A percentile compares a stretch with the other conserved stretches of the same genome.
Evolutionary conservation across 2,888 invertebrate genomes (phyloP).

Genomic region (Mycalesis mineus): DNA sequence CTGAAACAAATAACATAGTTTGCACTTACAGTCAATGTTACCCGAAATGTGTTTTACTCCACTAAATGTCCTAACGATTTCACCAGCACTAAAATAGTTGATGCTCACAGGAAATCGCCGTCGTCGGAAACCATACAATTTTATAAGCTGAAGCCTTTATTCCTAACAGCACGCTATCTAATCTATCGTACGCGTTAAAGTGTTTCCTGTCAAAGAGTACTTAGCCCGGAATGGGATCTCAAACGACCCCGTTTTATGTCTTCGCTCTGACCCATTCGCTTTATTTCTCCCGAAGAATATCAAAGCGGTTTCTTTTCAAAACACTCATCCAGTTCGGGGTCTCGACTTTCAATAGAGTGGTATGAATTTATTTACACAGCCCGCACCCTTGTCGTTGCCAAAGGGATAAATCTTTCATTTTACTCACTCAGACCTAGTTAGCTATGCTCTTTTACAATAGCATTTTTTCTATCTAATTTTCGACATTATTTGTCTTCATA

Average conservation of each 20-base stretch:
- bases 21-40: neutral
- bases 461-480: neutral
- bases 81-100: no score
- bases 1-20: neutral
- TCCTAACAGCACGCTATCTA: constrained; percentile 14
- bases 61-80: no score
- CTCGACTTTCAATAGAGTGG: constrained; percentile 58
- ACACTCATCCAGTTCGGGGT: constrained; percentile 41
- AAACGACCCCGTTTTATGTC: constrained; percentile 30
- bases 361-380: constrained; percentile 60
- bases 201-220: constrained; percentile 30
- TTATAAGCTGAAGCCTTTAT: constrained; percentile 7
- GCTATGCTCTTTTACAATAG: constrained; percentile 17
- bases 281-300: constrained; percentile 44
- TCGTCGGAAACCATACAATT: neutral
- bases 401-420: constrained; percentile 63
- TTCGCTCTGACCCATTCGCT: constrained; percentile 42
- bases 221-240: constrained; percentile 28
- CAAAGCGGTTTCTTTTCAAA: constrained; percentile 57
- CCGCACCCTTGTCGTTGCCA: constrained; percentile 33
- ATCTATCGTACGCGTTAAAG: constrained; percentile 26
- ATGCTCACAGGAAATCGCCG: neutral
- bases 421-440: constrained; percentile 52
- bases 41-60: no score
- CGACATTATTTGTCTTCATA: neutral